Percentiles rank a stretch among this genome's conserved stretches.
Conservation (phyloP, 2,797 vertebrate genomes). For the Bovichtus diacanthus region DNA sequence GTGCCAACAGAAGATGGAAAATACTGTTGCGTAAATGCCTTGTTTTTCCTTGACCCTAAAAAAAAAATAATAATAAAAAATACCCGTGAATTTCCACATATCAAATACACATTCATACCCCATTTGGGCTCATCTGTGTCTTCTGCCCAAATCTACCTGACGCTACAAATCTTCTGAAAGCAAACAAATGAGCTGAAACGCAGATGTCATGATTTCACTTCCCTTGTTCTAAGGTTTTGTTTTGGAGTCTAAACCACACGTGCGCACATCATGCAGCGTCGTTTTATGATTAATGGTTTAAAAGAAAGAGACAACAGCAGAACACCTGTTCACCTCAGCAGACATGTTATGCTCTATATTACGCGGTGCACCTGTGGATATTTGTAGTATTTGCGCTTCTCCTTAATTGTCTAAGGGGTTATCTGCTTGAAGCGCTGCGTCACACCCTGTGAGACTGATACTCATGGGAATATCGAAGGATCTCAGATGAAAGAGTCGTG, state of each 20-base stretch:
- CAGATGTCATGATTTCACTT: constrained; percentile 30
- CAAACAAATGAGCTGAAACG: constrained; percentile 10
- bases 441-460: constrained; percentile 68
- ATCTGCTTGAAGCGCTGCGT: constrained; percentile 44
- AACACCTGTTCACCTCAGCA: constrained; percentile 33
- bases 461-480: constrained; percentile 72
- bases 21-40: constrained; percentile 51
- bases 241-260: constrained; percentile 29
- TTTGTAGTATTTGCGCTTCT: too few species aligned
- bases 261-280: constrained; percentile 17
- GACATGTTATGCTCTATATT: not conserved
- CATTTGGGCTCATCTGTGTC: not conserved
- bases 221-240: constrained; percentile 19
- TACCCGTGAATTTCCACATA: not conserved
- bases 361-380: not conserved
- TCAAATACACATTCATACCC: constrained; percentile 11
- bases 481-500: constrained; percentile 57
- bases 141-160: not conserved
- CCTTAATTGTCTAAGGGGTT: constrained; percentile 5
- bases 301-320: constrained; percentile 7
- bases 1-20: constrained; percentile 65
- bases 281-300: constrained; percentile 36
- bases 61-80: constrained; percentile 15
- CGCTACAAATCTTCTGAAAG: constrained; percentile 15
- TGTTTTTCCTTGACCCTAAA: constrained; percentile 31